Evolutionary conservation across 2,888 invertebrate genomes (phyloP), one percentile per base, ranked within the genome.

Genomic region (Euproctis similis): DNA sequence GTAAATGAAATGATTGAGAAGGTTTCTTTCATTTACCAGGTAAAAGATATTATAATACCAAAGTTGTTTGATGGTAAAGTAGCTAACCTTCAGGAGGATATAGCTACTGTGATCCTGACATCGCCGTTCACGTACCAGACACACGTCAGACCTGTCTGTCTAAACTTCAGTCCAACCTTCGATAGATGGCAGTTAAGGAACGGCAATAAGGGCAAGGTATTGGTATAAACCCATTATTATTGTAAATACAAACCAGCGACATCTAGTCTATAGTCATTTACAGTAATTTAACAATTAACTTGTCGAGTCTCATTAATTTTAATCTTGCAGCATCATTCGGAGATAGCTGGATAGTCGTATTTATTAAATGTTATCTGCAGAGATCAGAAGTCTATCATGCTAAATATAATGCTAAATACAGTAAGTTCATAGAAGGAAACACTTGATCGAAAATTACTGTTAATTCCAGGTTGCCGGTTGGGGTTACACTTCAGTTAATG

Each of bases 81-180:
- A 0, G 76, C 82, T 0, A 87, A 87, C 49, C 88, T 81, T 39
- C 87, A 86, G 19, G 86, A 86, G 0, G 89, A 89, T 48, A 68
- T 88, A 8, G 87, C 88, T 0, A 34, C 88, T 1, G 32, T 89
- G 2, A 47, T 82, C 1, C 55, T 87, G 6, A 49, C 61, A 1
- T 57, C 50, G 0, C 44, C 74, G 0, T 76, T 86, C 4, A 42
- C 49, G 1, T 77, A 87, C 29, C 62, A 69, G 17, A 52, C 60
- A 0, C 64, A 59, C 36, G 75, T 88, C 1, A 57, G 71, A 8
- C 88, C 88, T 0, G 81, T 82, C 4, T 89, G 88, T 38, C 33
- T 88, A 7, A 74, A 82, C 39, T 71, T 71, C 10, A 59, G 59
- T 8, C 31, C 42, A 1, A 41, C 35, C 8, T 62, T 71, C 28